Evolutionary conservation across 2,797 vertebrate genomes (phyloP).

Genomic region (Melanotaenia parkinsoni): DNA sequence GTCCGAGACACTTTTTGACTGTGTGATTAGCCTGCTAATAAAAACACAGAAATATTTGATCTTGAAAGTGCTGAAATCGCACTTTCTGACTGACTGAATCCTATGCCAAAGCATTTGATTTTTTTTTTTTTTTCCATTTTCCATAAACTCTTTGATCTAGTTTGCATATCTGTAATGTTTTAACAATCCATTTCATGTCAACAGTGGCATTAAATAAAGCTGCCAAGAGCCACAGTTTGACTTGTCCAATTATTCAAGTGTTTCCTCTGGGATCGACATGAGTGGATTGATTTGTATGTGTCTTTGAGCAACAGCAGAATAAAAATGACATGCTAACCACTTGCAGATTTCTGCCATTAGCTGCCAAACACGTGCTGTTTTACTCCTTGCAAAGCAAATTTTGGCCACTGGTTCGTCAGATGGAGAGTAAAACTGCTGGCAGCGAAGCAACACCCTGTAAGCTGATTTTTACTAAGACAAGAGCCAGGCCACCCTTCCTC

Average conservation of each 20-base stretch:
- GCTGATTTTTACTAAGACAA: conserved; percentile 58
- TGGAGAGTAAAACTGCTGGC: conserved; percentile 51
- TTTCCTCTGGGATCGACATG: conserved; percentile 19
- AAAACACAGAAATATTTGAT: conserved; percentile 63
- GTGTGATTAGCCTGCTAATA: conserved; percentile 73
- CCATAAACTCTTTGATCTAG: background rate
- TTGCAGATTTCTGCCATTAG: conserved; percentile 49
- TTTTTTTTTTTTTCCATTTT: background rate
- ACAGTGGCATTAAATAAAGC: conserved; percentile 5
- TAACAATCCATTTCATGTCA: conserved; percentile 15
- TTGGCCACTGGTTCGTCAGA: conserved; percentile 55
- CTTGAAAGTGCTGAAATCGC: conserved; percentile 40
- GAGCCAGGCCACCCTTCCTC: conserved; percentile 27
- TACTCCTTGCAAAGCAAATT: conserved; percentile 53
- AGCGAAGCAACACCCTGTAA: conserved; percentile 56
- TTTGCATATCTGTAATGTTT: conserved; percentile 32
- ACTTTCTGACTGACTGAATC: background rate
- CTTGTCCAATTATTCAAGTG: conserved; percentile 14
- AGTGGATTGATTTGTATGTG: conserved; percentile 36
- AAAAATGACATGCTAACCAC: conserved; percentile 56
- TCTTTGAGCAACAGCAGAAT: conserved; percentile 38
- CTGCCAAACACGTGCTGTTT: conserved; percentile 56
- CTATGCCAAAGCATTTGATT: conserved; percentile 22
- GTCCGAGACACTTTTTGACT: conserved; percentile 46
- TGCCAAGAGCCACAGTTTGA: conserved; percentile 45